These are phyloP conservation scores for Neocrepidodera transversa DNA, from an alignment of 2,888 invertebrate genomes.

Conservation along the genomic window DNA sequence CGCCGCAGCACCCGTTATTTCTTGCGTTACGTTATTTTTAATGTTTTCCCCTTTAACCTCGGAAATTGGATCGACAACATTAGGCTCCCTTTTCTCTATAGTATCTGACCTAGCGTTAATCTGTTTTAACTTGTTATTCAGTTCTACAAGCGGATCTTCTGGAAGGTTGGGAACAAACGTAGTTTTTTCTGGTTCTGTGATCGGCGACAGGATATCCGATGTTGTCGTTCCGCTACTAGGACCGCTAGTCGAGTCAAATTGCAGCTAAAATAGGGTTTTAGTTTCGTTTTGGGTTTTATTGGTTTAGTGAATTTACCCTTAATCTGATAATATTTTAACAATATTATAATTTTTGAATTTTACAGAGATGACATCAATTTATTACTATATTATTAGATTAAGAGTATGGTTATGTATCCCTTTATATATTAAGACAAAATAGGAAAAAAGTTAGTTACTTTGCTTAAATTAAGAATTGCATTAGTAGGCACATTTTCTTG, in stretches of 20 bases:
- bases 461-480: conserved; percentile 33
- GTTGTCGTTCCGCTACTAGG: conserved; percentile 53
- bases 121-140: conserved; percentile 69
- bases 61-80: conserved; percentile 20
- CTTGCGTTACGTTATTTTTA: conserved; percentile 20
- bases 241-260: conserved; percentile 47
- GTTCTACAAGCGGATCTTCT: conserved; percentile 62
- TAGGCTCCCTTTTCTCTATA: conserved; percentile 32
- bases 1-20: conserved; percentile 18
- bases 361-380: too few species aligned
- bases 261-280: conserved; percentile 38
- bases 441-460: conserved; percentile 37
- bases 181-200: conserved; percentile 47
- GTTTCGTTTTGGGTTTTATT: neutral
- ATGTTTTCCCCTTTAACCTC: conserved; percentile 24
- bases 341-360: too few species aligned
- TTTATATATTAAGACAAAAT: conserved; percentile 1
- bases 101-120: conserved; percentile 63
- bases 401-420: conserved; percentile 8
- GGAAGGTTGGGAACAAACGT: conserved; percentile 20
- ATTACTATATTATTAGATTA: conserved; percentile 18
- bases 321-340: conserved; percentile 6
- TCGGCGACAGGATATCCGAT: conserved; percentile 56
- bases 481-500: conserved; percentile 40
- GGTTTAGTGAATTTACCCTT: conserved; percentile 1